A percentile compares a stretch with the other conserved stretches of the same genome.
Evolutionary conservation across 2,113 vertebrate genomes (phyloP).

Genomic region (Corythaixoides concolor): DNA sequence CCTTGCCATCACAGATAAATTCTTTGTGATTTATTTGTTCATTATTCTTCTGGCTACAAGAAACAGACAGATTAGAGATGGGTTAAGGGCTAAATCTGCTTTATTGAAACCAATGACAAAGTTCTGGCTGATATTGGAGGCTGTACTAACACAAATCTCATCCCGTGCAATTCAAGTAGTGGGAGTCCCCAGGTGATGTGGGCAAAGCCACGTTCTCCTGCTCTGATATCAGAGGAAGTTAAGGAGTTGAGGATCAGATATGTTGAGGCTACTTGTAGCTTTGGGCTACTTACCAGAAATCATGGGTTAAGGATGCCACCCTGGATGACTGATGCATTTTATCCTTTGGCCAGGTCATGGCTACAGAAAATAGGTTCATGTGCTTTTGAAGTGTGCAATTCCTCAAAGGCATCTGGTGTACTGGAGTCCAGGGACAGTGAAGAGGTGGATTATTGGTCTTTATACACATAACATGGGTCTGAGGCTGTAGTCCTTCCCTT

Average conservation of each 20-base stretch:
- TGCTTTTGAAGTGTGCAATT: neutral
- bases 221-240: neutral
- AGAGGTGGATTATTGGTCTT: neutral
- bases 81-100: slow-evolving; percentile 1
- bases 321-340: neutral
- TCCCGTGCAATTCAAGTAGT: fast-evolving
- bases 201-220: neutral
- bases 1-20: slow-evolving; percentile 54
- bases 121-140: neutral
- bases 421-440: neutral
- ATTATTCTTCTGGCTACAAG: slow-evolving; percentile 35
- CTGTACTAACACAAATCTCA: neutral
- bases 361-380: neutral
- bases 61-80: neutral
- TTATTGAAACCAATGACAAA: neutral
- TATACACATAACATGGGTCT: fast-evolving
- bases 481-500: neutral
- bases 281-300: neutral
- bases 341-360: neutral
- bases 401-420: neutral
- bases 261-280: neutral
- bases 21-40: slow-evolving; percentile 58
- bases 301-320: too few species aligned
- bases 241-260: too few species aligned
- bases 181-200: neutral